Conservation (phyloP, 2,888 invertebrate genomes). For the Torymus aiolomorphi region DNA sequence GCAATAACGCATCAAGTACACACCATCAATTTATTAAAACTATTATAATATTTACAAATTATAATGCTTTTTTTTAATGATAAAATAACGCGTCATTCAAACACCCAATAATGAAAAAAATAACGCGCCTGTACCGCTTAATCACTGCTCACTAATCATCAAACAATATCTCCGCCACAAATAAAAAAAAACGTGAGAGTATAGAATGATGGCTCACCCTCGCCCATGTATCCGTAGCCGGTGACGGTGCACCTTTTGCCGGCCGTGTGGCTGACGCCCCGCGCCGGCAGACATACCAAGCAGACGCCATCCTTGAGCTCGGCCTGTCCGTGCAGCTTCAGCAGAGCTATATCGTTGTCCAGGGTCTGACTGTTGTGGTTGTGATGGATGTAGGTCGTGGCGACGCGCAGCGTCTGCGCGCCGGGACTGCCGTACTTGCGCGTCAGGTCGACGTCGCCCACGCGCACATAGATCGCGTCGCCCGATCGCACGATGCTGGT, state of each 20-base stretch:
- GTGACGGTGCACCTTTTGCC: slow-evolving; percentile 95
- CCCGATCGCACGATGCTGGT: slow-evolving; percentile 93
- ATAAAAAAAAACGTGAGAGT: no score
- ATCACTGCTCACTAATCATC: no score
- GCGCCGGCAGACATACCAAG: slow-evolving; percentile 90
- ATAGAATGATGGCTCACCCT: slow-evolving; percentile 79
- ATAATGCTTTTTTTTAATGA: no score
- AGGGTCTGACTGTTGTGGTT: slow-evolving; percentile 96
- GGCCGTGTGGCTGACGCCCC: slow-evolving; percentile 91
- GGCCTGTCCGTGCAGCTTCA: slow-evolving; percentile 92
- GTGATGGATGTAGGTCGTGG: slow-evolving; percentile 95
- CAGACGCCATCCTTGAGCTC: slow-evolving; percentile 91
- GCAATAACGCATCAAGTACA: no score
- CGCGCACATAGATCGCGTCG: slow-evolving; percentile 94
- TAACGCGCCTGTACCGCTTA: no score
- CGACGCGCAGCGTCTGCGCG: slow-evolving; percentile 92
- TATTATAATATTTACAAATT: no score
- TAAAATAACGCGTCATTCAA: no score
- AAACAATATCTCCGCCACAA: no score
- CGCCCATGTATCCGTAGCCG: slow-evolving; percentile 96
- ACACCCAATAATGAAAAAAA: no score
- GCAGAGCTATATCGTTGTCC: slow-evolving; percentile 94
- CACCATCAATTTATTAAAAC: no score
- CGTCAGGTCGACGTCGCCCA: slow-evolving; percentile 94
- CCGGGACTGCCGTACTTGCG: slow-evolving; percentile 93